phyloP scores from a whole-genome alignment of 53 echinoderm and acorn worm genomes.

The Holothuria scabra region DNA sequence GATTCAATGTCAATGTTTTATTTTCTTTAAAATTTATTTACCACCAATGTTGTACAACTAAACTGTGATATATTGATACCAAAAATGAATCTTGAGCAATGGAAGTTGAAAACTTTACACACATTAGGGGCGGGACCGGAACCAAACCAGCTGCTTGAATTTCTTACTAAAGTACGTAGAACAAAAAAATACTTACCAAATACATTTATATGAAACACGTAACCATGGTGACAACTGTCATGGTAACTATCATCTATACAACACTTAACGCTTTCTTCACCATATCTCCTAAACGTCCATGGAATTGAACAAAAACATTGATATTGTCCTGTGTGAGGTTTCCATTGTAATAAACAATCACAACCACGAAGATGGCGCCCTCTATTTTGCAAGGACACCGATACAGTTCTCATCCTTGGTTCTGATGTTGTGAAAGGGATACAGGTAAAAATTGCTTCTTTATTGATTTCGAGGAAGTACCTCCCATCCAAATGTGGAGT shows the following conservation, averaged over 20 bases:
- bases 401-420: background rate
- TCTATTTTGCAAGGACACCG: constrained; percentile 3
- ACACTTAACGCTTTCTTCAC: constrained; percentile 21
- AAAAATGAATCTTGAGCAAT: too few species aligned
- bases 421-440: constrained; percentile 5
- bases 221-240: constrained; percentile 5
- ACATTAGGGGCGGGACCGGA: too few species aligned
- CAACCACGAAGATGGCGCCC: constrained; percentile 15
- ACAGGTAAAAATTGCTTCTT: constrained; percentile 14
- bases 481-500: constrained; percentile 3
- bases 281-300: constrained; percentile 33
- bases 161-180: too few species aligned
- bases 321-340: background rate
- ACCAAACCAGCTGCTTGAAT: too few species aligned
- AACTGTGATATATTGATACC: too few species aligned
- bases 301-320: constrained; percentile 42
- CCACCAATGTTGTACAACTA: too few species aligned
- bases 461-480: constrained; percentile 4
- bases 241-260: constrained; percentile 43
- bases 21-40: too few species aligned
- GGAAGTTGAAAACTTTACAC: too few species aligned
- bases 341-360: constrained; percentile 12
- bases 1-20: too few species aligned
- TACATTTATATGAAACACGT: constrained; percentile 20
- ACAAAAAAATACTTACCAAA: constrained; percentile 26